Conservation (phyloP, 64 coral and sea anemone species). For the Stichodactyla helianthus region DNA sequence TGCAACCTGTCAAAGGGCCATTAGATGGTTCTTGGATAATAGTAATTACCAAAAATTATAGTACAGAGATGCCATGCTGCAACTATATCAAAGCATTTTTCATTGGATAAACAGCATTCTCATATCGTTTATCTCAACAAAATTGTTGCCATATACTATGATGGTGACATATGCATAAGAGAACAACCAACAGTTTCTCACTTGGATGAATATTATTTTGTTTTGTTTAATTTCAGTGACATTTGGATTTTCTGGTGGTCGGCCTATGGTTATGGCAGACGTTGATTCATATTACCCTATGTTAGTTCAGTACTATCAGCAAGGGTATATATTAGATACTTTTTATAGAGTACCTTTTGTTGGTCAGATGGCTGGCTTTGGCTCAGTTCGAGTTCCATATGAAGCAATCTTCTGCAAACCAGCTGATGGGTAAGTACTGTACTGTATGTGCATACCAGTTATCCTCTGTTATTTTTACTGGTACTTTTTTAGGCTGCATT, state of each 20-base stretch:
- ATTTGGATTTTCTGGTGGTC: constrained; percentile 58
- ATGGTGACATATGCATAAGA: background rate
- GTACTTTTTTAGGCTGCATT: no score
- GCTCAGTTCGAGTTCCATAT: constrained; percentile 40
- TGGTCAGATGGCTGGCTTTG: constrained; percentile 37
- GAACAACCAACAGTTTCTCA: no score
- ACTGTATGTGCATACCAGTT: background rate
- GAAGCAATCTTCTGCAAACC: constrained; percentile 68
- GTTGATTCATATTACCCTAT: constrained; percentile 72
- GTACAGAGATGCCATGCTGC: no score
- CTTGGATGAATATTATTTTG: background rate
- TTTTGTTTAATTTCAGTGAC: constrained; percentile 27
- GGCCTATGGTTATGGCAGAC: constrained; percentile 56
- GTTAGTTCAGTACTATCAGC: constrained; percentile 47
- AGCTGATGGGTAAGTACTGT: constrained; percentile 33
- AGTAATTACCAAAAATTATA: no score
- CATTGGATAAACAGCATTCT: no score
- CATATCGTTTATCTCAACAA: no score
- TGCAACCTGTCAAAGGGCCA: no score
- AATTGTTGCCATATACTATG: no score
- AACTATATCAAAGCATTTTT: no score
- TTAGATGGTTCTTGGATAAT: no score
- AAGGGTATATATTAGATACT: constrained; percentile 59
- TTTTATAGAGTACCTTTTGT: constrained; percentile 70
- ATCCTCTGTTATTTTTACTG: background rate